A percentile compares a stretch with the other conserved stretches of the same genome.
Evolutionary conservation across 2,113 vertebrate species (phyloP).

Genomic region (Cottus gobio): DNA sequence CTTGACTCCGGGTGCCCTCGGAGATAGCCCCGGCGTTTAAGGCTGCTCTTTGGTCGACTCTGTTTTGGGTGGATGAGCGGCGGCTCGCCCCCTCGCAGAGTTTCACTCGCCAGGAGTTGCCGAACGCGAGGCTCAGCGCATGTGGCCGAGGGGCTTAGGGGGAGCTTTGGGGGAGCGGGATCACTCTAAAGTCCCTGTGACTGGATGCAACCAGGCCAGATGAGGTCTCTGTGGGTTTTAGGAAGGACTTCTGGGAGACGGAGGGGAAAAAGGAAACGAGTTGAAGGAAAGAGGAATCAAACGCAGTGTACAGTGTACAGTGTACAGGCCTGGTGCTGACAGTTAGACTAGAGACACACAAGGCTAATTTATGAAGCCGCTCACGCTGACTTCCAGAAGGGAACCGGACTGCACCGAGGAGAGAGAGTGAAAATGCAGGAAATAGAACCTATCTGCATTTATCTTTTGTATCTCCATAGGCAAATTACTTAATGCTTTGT

Average conservation of each 20-base stretch:
- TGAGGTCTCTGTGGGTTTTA: constrained; percentile 17
- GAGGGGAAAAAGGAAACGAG: background rate
- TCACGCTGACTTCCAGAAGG: background rate
- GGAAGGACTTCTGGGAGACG: constrained; percentile 16
- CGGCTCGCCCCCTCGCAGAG: background rate
- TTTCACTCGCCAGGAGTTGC: constrained; percentile 34
- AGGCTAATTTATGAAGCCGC: background rate
- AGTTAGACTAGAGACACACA: background rate
- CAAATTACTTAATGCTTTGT: too few relatives aligned
- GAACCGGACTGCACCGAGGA: background rate
- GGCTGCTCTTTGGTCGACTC: constrained; percentile 46
- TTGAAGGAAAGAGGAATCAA: background rate
- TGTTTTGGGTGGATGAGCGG: constrained; percentile 34
- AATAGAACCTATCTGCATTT: too few relatives aligned
- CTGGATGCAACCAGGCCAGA: constrained; percentile 24
- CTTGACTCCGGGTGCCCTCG: constrained; percentile 27
- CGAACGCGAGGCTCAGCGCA: constrained; percentile 20
- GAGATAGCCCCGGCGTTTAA: constrained; percentile 24
- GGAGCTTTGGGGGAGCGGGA: constrained; percentile 24
- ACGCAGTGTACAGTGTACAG: background rate
- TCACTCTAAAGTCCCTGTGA: constrained; percentile 19
- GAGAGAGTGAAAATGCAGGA: background rate
- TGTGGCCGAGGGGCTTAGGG: constrained; percentile 5
- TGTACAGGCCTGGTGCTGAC: background rate
- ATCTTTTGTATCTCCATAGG: too few relatives aligned